Percentiles rank a stretch among this genome's conserved stretches.
These are phyloP conservation scores for Eurytoma californica DNA, from an alignment of 2,888 invertebrate genomes.

Conservation along the genomic window DNA sequence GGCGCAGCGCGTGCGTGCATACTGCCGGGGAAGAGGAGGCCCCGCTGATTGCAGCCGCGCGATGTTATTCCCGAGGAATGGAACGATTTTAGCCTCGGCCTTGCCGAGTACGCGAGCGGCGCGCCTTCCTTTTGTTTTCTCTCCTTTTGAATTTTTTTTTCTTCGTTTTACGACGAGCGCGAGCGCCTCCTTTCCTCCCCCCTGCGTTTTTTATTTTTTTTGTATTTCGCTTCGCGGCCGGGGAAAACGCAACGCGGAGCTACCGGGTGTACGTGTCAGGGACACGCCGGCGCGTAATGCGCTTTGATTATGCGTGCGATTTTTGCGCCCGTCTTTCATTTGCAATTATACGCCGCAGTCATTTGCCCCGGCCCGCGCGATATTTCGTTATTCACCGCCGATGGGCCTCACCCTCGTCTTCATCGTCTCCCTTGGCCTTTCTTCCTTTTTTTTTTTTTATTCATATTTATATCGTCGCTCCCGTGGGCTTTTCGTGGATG, in stretches of 20 bases:
- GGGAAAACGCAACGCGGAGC: neutral
- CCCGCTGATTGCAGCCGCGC: slow-evolving; percentile 26
- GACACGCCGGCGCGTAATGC: slow-evolving; percentile 29
- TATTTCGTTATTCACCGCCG: slow-evolving; percentile 31
- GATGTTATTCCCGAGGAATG: slow-evolving; percentile 41
- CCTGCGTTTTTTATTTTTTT: slow-evolving; percentile 20
- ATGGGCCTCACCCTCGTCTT: too few relatives aligned
- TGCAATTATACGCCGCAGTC: slow-evolving; percentile 48
- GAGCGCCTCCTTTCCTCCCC: neutral
- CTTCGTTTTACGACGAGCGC: too few relatives aligned
- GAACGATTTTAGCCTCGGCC: slow-evolving; percentile 41
- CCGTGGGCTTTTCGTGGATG: too few relatives aligned
- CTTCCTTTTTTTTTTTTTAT: too few relatives aligned
- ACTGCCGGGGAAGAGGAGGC: neutral
- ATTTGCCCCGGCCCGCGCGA: slow-evolving; percentile 39
- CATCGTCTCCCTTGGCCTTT: too few relatives aligned
- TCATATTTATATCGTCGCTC: too few relatives aligned
- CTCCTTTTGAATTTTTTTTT: too few relatives aligned
- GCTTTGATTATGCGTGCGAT: slow-evolving; percentile 50
- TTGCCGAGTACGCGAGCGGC: slow-evolving; percentile 20
- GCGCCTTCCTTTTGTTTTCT: slow-evolving; percentile 34
- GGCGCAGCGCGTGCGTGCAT: slow-evolving; percentile 37
- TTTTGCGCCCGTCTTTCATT: slow-evolving; percentile 38
- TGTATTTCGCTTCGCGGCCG: neutral
- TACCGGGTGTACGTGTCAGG: slow-evolving; percentile 21